These are phyloP conservation scores for Epinotia brunnichana DNA, from an alignment of 2,888 invertebrate genomes.

Conservation along the genomic window DNA sequence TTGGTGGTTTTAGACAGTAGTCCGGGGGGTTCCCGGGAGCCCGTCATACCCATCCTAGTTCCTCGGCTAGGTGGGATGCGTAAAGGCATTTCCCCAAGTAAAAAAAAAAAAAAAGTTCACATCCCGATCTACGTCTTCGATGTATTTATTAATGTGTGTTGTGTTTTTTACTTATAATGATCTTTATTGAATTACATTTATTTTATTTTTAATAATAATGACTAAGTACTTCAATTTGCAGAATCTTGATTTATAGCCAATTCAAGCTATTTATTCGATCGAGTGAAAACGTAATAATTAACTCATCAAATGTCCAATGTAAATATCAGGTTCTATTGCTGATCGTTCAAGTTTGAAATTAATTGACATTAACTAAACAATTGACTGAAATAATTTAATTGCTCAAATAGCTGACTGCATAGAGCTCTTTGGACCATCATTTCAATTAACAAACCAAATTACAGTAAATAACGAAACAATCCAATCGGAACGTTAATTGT, in stretches of 20 bases:
- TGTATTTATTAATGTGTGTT: too few species aligned
- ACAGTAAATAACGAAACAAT: slow-evolving; percentile 39
- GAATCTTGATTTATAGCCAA: not conserved
- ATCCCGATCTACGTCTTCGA: too few species aligned
- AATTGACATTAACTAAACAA: slow-evolving; percentile 10
- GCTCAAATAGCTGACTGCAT: slow-evolving; percentile 1
- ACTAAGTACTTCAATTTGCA: too few species aligned
- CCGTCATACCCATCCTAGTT: too few species aligned
- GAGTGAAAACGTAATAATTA: not conserved
- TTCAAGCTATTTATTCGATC: not conserved
- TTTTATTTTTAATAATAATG: too few species aligned
- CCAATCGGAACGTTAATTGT: slow-evolving; percentile 36
- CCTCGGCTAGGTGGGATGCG: too few species aligned
- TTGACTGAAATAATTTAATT: slow-evolving; percentile 24
- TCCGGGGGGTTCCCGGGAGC: too few species aligned
- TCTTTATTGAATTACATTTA: too few species aligned
- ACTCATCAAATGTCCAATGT: not conserved
- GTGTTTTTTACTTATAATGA: too few species aligned
- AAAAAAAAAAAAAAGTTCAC: too few species aligned
- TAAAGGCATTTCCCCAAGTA: too few species aligned
- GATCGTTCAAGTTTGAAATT: not conserved
- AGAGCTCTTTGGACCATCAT: slow-evolving; percentile 19
- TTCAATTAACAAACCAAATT: slow-evolving; percentile 38
- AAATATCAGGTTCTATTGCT: not conserved
- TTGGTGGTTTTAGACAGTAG: too few species aligned